Base-by-base conservation (phyloP, 2,797 vertebrate species). In the Typhlichthys eigenmanni region DNA sequence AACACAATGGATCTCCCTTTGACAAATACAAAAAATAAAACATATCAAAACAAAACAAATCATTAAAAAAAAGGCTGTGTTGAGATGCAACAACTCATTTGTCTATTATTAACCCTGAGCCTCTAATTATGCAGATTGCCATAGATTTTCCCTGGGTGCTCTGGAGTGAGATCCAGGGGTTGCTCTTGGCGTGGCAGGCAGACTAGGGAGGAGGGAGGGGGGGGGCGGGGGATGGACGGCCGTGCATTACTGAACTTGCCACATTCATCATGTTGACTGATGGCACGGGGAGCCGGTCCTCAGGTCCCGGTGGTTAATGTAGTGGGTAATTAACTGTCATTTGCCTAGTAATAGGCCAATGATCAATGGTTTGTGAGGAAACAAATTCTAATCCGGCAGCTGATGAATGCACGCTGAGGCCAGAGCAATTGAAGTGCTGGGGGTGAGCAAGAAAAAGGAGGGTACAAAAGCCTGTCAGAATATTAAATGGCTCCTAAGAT, bases 311-410 rank as follows among this genome's bases (percentile, higher is more conserved):
- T 97, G 96, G 95, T 98, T 98, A 99, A 99, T 98, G 96, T 99
- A 98, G 95, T 98, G 96, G 96, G 96, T 99, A 99, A 99, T 99
- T 98, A 99, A 98, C 96, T 98, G 97, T 99, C 97, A 99, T 98
- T 98, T 98, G 96, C 95, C 95, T 97, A 94, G 96, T 99, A 98
- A 99, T 99, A 96, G 96, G 96, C 95, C 95, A 92, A 96, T 99
- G 97, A 99, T 99, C 96, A 98, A 99, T 98, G 96, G 95, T 96
- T 98, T 97, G 95, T 96, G 95, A 96, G 95, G 95, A 98, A 98
- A 97, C 96, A 98, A 96, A 98, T 96, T 98, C 95, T 96, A 98
- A 97, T 98, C 95, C 95, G 92, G 93, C 94, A 94, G 93, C 95
- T 98, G 97, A 98, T 97, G 95, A 96, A 98, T 97, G 96, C 94